Evolutionary conservation across 2,888 invertebrate genomes (phyloP).

Genomic region (Tipula lateralis): DNA sequence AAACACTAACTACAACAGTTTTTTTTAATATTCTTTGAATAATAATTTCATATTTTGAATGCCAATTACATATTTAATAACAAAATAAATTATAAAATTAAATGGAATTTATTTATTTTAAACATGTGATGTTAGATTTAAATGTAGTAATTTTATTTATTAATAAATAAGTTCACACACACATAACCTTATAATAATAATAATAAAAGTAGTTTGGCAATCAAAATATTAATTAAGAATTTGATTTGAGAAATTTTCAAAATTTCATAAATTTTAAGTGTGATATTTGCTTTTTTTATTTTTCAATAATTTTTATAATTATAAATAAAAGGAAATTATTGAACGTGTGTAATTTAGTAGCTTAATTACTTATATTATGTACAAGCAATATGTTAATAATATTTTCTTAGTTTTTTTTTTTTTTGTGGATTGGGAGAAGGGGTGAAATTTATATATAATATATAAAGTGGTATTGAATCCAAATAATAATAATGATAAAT

Average conservation of each 20-base stretch:
- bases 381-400: neutral
- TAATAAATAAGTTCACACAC: neutral
- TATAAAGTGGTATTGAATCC: neutral
- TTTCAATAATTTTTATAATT: neutral
- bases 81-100: neutral
- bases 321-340: neutral
- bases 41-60: neutral
- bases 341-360: neutral
- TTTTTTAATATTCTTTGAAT: neutral
- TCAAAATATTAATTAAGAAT: neutral
- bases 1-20: constrained; percentile 14
- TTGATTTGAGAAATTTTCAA: neutral
- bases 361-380: neutral
- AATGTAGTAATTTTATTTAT: neutral
- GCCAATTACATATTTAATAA: neutral
- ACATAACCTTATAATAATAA: neutral
- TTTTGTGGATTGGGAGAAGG: neutral
- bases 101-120: neutral
- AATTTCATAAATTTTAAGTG: neutral
- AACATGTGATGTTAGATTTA: neutral
- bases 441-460: neutral
- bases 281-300: neutral
- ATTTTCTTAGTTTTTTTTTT: neutral
- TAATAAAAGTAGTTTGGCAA: neutral
- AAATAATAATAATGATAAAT: neutral